Conservation (phyloP, 1,140 invertebrate species). For the Aphis gossypii region DNA sequence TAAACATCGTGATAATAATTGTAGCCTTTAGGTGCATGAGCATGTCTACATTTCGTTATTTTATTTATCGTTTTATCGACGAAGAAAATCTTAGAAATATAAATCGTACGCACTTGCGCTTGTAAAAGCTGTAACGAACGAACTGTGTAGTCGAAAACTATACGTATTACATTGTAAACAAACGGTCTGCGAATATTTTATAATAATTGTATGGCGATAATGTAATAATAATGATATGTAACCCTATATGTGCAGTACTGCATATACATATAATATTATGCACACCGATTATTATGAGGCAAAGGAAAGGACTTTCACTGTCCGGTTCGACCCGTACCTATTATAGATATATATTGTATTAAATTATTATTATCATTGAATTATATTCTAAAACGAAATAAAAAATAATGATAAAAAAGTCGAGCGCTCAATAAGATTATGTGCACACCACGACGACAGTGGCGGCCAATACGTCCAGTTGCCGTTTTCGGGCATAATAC, state of each 20-base stretch:
- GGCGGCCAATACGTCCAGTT: neutral
- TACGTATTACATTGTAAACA: neutral
- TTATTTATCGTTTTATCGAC: neutral
- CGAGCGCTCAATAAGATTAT: neutral
- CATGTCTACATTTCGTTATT: neutral
- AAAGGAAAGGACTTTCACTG: conserved; percentile 23
- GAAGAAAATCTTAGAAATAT: neutral
- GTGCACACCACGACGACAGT: too few species aligned
- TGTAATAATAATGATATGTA: neutral
- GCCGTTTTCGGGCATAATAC: conserved; percentile 21
- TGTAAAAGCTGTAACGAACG: neutral
- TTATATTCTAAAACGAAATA: conserved; percentile 5
- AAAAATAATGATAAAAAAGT: neutral
- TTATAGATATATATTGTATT: neutral
- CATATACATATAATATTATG: neutral
- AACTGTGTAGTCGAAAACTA: neutral
- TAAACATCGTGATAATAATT: neutral
- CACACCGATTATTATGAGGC: neutral
- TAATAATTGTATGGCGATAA: neutral
- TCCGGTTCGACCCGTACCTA: neutral
- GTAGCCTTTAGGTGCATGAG: too few species aligned
- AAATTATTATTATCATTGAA: neutral
- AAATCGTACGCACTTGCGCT: neutral
- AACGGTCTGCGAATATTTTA: neutral
- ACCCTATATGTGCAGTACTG: neutral